Conservation (phyloP, 2,113 vertebrate species). For the Corythoichthys intestinalis region DNA sequence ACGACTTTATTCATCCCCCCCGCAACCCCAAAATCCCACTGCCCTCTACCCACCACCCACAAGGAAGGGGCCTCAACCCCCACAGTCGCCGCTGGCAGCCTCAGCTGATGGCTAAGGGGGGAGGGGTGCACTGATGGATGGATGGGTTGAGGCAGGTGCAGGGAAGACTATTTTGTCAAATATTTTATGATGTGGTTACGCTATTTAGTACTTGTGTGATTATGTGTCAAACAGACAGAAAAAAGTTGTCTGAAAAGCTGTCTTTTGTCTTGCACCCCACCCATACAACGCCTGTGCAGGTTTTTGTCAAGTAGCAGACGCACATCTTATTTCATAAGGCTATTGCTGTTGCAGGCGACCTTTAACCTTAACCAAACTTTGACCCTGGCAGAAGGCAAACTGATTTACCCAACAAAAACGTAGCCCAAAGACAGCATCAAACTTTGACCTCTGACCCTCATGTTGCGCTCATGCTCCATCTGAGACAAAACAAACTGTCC, state of each 20-base stretch:
- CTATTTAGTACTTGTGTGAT: background rate
- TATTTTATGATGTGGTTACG: background rate
- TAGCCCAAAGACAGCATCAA: conserved; percentile 27
- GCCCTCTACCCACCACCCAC: conserved; percentile 42
- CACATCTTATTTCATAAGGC: conserved; percentile 53
- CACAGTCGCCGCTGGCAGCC: conserved; percentile 41
- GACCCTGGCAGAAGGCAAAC: conserved; percentile 68
- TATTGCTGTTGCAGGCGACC: conserved; percentile 64
- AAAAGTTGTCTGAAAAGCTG: background rate
- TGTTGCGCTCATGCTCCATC: conserved; percentile 16
- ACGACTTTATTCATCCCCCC: conserved; percentile 62
- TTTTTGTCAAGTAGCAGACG: conserved; percentile 54
- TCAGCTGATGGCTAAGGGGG: conserved; percentile 52
- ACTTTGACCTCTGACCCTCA: conserved; percentile 37
- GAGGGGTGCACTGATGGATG: conserved; percentile 17
- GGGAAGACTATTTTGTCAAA: conserved; percentile 19
- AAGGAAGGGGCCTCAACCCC: conserved; percentile 51
- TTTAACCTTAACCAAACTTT: conserved; percentile 73
- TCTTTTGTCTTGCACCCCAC: background rate
- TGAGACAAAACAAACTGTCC: conserved; percentile 40
- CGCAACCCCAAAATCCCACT: conserved; percentile 45
- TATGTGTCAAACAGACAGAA: conserved; percentile 3
- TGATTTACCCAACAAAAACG: conserved; percentile 58
- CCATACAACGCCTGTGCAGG: background rate
- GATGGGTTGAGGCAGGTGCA: conserved; percentile 24